Evolutionary conservation across 2,888 invertebrate species (phyloP), one percentile per base, ranked within the genome.

Genomic region (Maniola hyperantus): DNA sequence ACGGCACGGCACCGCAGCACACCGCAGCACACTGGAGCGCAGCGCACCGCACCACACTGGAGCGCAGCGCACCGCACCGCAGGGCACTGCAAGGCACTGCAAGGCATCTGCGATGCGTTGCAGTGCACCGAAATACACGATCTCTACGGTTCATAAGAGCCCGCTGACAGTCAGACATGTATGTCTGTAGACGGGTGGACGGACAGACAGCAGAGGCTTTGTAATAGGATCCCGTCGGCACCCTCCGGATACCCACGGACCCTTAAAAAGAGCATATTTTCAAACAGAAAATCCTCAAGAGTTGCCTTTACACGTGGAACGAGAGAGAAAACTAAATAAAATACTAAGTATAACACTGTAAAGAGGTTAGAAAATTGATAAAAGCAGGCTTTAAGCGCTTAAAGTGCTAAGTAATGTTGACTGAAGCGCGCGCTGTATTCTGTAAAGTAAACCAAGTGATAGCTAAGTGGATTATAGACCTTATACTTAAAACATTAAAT

Each of bases 381-480:
- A 59, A 44, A 59, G 42, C 33, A 53, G 59, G 36, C 33, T 58
- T 34, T 15, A 50, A 44, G 44, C 34, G 34, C 33, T 65, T 53
- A 59, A 59, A 65, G 59, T 65, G 65, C 58, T 51, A 42, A 58
- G 58, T 42, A 59, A 59, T 65, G 53, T 65, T 65, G 53, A 6
- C 51, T 53, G 44, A 59, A 59, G 59, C 34, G 6, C 13, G 59
- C 51, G 33, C 44, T 59, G 53, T 42, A 53, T 53, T 65, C 50
- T 36, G 53, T 60, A 34, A 44, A 46, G 46, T 15, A 46, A 46
- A 46, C 46, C 15, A 15, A 46, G 46, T 7, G 7, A 46, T 8
- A 46, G 46, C 46, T 46, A 46, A 7, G 5, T 15, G 7, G 15
- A 46, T 15, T 8, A 46, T 7, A 46, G 15, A 15, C 46, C 46